phyloP scores from a whole-genome alignment of 2,888 invertebrate species.

The Sesia bembeciformis region DNA sequence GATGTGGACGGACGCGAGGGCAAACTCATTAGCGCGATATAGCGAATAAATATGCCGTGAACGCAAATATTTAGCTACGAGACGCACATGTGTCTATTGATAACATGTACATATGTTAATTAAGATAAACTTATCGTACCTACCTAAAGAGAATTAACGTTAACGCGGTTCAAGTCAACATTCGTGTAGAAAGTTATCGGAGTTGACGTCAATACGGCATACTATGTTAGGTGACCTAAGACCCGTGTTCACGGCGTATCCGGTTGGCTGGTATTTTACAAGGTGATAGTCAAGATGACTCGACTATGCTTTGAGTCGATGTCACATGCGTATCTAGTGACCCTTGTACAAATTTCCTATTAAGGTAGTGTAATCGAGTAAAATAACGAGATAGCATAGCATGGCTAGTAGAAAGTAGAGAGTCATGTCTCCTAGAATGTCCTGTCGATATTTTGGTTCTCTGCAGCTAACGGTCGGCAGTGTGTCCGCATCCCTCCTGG shows the following conservation, averaged over 20 bases:
- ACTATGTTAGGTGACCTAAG: slow-evolving; percentile 45
- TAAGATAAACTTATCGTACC: not conserved
- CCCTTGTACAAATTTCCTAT: not conserved
- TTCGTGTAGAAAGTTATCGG: slow-evolving; percentile 27
- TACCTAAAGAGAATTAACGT: slow-evolving; percentile 2
- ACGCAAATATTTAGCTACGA: slow-evolving; percentile 22
- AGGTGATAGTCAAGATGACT: not conserved
- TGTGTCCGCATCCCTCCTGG: too few species aligned
- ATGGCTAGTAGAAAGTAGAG: not conserved
- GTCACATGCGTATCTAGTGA: not conserved
- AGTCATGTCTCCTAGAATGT: not conserved
- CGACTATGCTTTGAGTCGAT: not conserved
- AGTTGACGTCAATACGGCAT: slow-evolving; percentile 49
- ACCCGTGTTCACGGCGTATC: slow-evolving; percentile 36
- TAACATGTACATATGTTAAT: not conserved
- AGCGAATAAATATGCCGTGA: slow-evolving; percentile 22
- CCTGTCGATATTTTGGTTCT: too few species aligned
- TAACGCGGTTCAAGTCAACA: slow-evolving; percentile 12
- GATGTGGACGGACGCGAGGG: slow-evolving; percentile 12
- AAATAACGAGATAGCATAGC: not conserved
- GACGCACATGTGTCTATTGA: not conserved
- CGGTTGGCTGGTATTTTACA: slow-evolving; percentile 14
- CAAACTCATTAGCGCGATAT: slow-evolving; percentile 28
- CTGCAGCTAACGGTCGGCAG: too few species aligned
- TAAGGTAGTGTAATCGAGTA: not conserved